Evolutionary conservation across 2,888 invertebrate genomes (phyloP).

Genomic region (Heliconius sara): DNA sequence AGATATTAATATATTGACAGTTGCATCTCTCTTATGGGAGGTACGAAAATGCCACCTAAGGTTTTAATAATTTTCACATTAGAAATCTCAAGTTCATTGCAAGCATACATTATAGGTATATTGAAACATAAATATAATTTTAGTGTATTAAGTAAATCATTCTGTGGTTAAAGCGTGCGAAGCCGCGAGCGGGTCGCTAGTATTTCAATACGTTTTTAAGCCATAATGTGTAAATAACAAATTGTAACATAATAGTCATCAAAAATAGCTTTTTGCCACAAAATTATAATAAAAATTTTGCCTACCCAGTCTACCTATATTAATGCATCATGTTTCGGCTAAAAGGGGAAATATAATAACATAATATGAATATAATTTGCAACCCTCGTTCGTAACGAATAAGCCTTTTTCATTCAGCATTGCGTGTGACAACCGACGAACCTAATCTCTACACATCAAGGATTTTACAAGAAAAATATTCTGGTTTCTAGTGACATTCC

Average conservation of each 20-base stretch:
- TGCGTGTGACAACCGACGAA: slow-evolving; percentile 34
- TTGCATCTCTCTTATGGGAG: too few relatives aligned
- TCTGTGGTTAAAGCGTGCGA: too few relatives aligned
- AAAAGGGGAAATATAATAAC: slow-evolving; percentile 6
- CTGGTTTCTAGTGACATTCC: slow-evolving; percentile 33
- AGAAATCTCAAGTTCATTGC: too few relatives aligned
- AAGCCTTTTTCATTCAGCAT: slow-evolving; percentile 34
- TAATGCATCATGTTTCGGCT: neutral
- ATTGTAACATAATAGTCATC: neutral
- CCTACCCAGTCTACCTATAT: neutral
- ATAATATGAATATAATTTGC: slow-evolving; percentile 18
- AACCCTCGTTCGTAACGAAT: slow-evolving; percentile 21
- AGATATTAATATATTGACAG: too few relatives aligned
- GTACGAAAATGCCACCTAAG: too few relatives aligned
- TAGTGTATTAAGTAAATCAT: too few relatives aligned
- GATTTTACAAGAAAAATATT: slow-evolving; percentile 31
- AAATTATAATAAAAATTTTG: neutral
- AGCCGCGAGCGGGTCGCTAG: too few relatives aligned
- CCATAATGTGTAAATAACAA: too few relatives aligned
- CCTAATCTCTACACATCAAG: slow-evolving; percentile 35
- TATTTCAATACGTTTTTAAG: too few relatives aligned
- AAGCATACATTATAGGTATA: too few relatives aligned
- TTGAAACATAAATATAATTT: too few relatives aligned
- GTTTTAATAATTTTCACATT: too few relatives aligned
- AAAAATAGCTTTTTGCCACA: neutral